These are phyloP conservation scores for Babylonia areolata DNA, from an alignment of 1,140 invertebrate genomes.

Conservation along the genomic window DNA sequence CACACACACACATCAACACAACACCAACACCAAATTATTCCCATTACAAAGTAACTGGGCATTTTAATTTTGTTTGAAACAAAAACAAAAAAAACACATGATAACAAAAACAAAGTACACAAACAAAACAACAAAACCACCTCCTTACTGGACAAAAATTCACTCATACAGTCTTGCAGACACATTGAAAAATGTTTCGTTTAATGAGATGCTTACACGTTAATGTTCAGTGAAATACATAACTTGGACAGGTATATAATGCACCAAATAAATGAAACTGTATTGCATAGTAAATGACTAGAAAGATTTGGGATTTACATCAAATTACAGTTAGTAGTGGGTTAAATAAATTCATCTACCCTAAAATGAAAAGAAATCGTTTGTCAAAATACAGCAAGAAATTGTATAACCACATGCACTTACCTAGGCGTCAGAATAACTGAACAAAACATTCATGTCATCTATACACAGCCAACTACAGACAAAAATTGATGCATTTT, in stretches of 20 bases:
- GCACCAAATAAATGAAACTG: not conserved
- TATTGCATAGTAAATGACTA: not conserved
- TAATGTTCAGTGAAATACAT: not conserved
- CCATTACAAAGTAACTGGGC: not conserved
- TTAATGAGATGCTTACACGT: constrained; percentile 22
- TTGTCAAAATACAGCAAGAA: not conserved
- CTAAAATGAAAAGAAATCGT: not conserved
- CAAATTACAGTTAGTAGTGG: not conserved
- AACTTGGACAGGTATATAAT: not conserved
- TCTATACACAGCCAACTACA: not conserved
- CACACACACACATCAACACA: not conserved
- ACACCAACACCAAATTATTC: not conserved
- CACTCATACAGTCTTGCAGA: not conserved
- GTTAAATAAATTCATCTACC: not conserved
- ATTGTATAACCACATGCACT: not conserved
- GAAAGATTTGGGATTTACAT: not conserved
- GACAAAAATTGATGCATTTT: too few species aligned
- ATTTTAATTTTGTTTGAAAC: constrained; percentile 5
- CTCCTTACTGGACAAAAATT: not conserved
- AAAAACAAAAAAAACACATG: constrained; percentile 30
- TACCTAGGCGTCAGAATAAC: not conserved
- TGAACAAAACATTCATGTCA: not conserved
- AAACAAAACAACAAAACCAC: constrained; percentile 24
- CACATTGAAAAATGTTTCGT: not conserved
- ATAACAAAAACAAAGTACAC: constrained; percentile 32